Evolutionary conservation across 2,113 vertebrate genomes (phyloP).

Genomic region (Pungitius pungitius): DNA sequence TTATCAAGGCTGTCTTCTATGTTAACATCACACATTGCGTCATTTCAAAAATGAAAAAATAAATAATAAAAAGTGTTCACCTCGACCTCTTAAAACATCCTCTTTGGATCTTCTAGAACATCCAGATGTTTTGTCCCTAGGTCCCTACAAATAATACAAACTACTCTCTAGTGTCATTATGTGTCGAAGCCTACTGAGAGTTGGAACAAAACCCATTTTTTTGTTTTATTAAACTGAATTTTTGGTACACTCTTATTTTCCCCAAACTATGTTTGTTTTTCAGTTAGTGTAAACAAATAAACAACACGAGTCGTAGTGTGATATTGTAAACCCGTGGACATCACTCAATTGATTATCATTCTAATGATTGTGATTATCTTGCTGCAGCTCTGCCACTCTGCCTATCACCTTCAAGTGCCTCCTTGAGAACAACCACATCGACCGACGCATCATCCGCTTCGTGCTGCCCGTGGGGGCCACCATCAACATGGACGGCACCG

Average conservation of each 20-base stretch:
- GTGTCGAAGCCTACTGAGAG: background rate
- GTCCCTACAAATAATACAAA: background rate
- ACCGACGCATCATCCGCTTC: conserved; percentile 78
- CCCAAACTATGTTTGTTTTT: background rate
- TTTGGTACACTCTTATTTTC: background rate
- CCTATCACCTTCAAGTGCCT: conserved; percentile 82
- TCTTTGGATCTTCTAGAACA: background rate
- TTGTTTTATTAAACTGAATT: background rate
- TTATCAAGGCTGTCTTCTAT: background rate
- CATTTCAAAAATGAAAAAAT: background rate
- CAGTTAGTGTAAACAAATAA: background rate
- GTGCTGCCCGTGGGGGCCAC: conserved; percentile 77
- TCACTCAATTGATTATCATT: background rate
- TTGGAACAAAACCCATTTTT: background rate
- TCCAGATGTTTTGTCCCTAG: background rate
- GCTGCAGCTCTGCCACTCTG: conserved; percentile 75
- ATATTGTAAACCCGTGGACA: background rate
- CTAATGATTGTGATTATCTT: background rate
- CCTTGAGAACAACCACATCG: conserved; percentile 78
- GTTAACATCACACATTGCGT: background rate
- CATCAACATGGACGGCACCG: conserved; percentile 77
- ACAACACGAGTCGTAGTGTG: background rate
- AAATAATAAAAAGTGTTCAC: too few species aligned
- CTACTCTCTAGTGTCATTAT: background rate
- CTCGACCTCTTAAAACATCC: background rate